These are phyloP conservation scores for Melinopterus prodromus DNA, from an alignment of 2,888 invertebrate species.

Conservation along the genomic window DNA sequence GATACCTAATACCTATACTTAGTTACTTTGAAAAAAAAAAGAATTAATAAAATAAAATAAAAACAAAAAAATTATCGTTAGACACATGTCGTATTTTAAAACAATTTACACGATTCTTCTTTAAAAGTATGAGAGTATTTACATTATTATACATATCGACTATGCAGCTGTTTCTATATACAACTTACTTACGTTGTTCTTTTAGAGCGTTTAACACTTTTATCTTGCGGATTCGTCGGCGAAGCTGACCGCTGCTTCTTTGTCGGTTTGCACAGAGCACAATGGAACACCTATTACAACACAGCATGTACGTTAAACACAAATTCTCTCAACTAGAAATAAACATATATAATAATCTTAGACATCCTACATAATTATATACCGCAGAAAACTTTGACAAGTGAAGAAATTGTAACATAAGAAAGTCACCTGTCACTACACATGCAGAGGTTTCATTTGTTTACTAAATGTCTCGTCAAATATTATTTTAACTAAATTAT, in stretches of 20 bases:
- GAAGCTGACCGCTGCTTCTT: slow-evolving; percentile 50
- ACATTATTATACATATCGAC: slow-evolving; percentile 49
- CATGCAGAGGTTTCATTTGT: no score
- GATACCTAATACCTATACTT: background rate
- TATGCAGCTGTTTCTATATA: slow-evolving; percentile 27
- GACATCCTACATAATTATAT: slow-evolving; percentile 12
- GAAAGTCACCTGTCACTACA: no score
- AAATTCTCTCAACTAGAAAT: no score
- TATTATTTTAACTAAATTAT: no score
- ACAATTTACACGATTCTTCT: background rate
- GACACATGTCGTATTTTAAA: background rate
- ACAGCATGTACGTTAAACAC: no score
- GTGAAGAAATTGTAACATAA: no score
- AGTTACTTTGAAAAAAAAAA: background rate
- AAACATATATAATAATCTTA: no score
- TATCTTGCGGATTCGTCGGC: slow-evolving; percentile 50
- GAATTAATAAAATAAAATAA: background rate
- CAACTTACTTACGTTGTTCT: slow-evolving; percentile 50
- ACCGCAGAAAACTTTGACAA: no score
- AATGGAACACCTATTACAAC: slow-evolving; percentile 59
- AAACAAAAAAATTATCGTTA: background rate
- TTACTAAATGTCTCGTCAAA: no score
- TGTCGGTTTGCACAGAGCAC: slow-evolving; percentile 60
- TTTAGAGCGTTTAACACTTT: slow-evolving; percentile 53
- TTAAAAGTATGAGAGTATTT: slow-evolving; percentile 48